Evolutionary conservation across 2,113 vertebrate species (phyloP).

Genomic region (Dasypus novemcinctus): DNA sequence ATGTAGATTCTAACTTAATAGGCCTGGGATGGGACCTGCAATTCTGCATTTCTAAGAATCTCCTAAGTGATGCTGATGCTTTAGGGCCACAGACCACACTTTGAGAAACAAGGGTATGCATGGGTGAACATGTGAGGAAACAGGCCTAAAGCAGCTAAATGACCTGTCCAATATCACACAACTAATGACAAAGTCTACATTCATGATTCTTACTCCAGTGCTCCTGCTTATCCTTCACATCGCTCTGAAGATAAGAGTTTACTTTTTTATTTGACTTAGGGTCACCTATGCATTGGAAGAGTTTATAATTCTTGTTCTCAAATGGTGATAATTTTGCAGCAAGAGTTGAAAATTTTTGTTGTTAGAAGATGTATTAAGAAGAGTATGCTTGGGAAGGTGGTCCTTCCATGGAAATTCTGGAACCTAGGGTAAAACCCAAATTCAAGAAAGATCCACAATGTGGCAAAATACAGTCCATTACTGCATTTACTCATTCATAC

Average conservation of each 20-base stretch:
- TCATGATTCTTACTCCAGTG: background rate
- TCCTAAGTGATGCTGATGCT: background rate
- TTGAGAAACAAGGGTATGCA: background rate
- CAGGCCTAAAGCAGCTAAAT: background rate
- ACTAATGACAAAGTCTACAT: background rate
- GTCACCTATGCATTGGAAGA: background rate
- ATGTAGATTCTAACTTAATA: background rate
- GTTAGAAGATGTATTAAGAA: background rate
- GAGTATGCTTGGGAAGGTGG: background rate
- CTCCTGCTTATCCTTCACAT: background rate
- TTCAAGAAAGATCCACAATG: background rate
- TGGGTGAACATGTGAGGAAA: background rate
- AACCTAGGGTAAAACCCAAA: background rate
- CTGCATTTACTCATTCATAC: background rate
- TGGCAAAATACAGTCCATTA: background rate
- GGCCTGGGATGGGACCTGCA: background rate
- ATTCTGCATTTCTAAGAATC: background rate
- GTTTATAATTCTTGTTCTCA: background rate
- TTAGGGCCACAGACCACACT: background rate
- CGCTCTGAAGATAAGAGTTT: slow-evolving; percentile 15
- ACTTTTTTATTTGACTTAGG: background rate
- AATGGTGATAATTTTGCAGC: background rate
- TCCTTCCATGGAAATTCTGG: background rate
- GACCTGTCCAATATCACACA: background rate
- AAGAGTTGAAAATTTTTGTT: background rate